These are phyloP conservation scores for Otolemur crassicaudatus DNA, from an alignment of 2,797 vertebrate genomes.

Conservation along the genomic window DNA sequence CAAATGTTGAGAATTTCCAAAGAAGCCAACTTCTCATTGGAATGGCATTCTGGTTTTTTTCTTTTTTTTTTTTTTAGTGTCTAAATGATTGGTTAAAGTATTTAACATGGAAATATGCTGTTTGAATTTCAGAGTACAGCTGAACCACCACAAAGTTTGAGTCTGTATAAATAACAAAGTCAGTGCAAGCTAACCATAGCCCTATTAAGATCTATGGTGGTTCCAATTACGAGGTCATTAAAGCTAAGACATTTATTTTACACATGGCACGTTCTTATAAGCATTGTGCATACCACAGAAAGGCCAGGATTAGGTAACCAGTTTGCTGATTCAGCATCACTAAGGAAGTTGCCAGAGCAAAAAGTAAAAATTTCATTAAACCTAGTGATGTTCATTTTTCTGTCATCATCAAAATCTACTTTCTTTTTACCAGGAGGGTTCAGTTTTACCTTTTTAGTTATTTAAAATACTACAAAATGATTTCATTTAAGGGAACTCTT, in stretches of 20 bases:
- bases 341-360: background rate
- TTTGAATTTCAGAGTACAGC: background rate
- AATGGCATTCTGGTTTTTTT: background rate
- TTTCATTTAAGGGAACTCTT: background rate
- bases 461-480: background rate
- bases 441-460: background rate
- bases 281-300: background rate
- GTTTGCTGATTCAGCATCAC: background rate
- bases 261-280: background rate
- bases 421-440: background rate
- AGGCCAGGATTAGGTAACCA: background rate
- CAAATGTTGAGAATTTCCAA: constrained; percentile 65
- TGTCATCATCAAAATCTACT: background rate
- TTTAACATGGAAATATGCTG: constrained; percentile 45
- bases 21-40: constrained; percentile 10
- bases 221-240: background rate
- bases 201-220: background rate
- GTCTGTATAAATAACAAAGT: background rate
- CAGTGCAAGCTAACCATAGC: background rate
- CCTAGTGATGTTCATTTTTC: background rate
- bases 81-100: background rate
- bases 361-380: background rate
- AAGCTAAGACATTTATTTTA: background rate
- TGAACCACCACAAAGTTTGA: background rate
- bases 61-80: background rate